Base-by-base conservation (phyloP, 2,113 vertebrate genomes). In the Cettia cetti region DNA sequence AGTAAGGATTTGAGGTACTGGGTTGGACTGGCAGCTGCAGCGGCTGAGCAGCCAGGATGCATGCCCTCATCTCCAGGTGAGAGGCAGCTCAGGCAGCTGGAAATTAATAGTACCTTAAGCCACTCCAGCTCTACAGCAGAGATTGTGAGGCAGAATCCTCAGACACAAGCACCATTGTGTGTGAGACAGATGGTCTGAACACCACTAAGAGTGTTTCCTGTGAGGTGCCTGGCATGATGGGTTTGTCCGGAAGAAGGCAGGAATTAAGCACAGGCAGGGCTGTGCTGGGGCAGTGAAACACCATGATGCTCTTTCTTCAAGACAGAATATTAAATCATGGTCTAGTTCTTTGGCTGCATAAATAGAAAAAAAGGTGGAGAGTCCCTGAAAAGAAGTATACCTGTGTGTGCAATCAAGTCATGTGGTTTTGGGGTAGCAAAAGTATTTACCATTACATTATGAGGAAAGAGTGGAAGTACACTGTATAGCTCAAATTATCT, bases 41-140 rank as follows among this genome's bases (percentile, higher is more conserved):
- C 85, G 82, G 85, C 82, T 93, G 82, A 88, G 82, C 85, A 70
- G 42, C 86, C 74, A 65, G 50, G 59, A 83, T 42, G 20, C 45
- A 37, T n/a, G 16, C 40, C 35, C 33, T 89, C 52, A 70, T 86
- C 72, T 93, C 72, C 72, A 97, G 95, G 91, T 95, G 86, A 97
- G 92, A 86, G 89, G 60, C 39, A 90, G 54, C 64, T 77, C 79
- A 83, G 92, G 69, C 90, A 92, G 92, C 94, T 95, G 95, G 91
- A 97, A 92, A 94, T 95, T 92, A 90, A 86, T 95, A 90, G 83
- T 75, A 86, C 80, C 72, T 95, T 92, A 78, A 86, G 64, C 71
- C 76, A 60, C 68, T 95, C 89, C 90, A 78, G 30, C 50, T 81
- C 68, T 54, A 70, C 42, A 63, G 64, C 54, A 74, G 79, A 88